Evolutionary conservation across 2,888 invertebrate genomes (phyloP), one percentile per base, ranked within the genome.

Genomic region (Choristoneura rosaceana): DNA sequence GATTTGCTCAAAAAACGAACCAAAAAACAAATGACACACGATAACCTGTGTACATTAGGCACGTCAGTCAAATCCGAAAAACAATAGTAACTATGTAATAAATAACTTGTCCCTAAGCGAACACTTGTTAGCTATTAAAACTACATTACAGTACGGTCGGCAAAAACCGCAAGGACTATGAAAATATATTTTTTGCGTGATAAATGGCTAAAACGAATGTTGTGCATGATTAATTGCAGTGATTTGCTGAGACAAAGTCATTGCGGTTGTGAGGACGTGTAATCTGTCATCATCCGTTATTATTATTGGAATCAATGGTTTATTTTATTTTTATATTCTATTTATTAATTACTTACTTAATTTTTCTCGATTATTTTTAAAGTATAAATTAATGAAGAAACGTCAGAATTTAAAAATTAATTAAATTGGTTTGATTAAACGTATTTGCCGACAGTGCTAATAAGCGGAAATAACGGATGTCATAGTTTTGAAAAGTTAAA

Each of bases 41-140:
- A 85, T 87, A 86, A 90, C 87, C 84, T 83, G 74, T 74, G 75
- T 82, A 82, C 88, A 88, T 90, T 89, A 89, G 76, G 78, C 69
- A 77, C 89, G 87, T 90, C 88, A 88, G 82, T 91, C 91, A 90
- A 86, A 85, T 80, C 79, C 77, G 80, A 74, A 84, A 89, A 91
- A 71, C 90, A 91, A 91, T 89, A 84, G 90, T 86, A 87, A 89
- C 88, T 84, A 86, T 82, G 82, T 88, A 87, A 89, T 87, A 86
- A 87, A 89, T 87, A 84, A 85, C 82, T 74, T 82, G 83, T 80
- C 80, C 82, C 75, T 83, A 82, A 84, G 82, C 81, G 81, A 81
- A 76, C 80, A 79, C 81, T 82, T 81, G 81, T 80, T 80, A 62
- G 78, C 78, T 76, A 80, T 81, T 81, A 81, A 80, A 81, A 78